Conservation (phyloP, 2,113 vertebrate species). For the Thinocorus orbignyianus region DNA sequence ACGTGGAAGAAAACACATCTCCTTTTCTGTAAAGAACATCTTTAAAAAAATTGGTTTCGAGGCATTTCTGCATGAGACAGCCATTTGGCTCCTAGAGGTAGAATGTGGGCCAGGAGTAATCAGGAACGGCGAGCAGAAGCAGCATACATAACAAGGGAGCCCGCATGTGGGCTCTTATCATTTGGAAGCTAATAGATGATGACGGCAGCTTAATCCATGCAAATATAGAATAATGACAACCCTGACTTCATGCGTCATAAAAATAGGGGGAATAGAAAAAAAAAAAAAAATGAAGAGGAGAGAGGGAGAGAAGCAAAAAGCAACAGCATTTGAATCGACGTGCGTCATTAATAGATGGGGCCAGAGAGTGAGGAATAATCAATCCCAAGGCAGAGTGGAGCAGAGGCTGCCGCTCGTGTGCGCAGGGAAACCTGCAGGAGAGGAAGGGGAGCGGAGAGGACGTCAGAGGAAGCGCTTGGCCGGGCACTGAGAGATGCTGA, state of each 20-base stretch:
- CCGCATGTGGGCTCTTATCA: slow-evolving; percentile 48
- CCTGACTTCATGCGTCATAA: slow-evolving; percentile 47
- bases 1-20: slow-evolving; percentile 3
- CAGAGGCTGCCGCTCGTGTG: rapidly evolving
- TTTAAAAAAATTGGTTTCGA: not conserved
- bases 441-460: not conserved
- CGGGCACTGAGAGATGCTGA: not conserved
- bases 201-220: slow-evolving; percentile 62
- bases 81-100: slow-evolving; percentile 17
- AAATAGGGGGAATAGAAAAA: not conserved
- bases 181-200: slow-evolving; percentile 58
- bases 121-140: slow-evolving; percentile 27
- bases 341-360: slow-evolving; percentile 36
- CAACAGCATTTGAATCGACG: not conserved
- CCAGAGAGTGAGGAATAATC: slow-evolving; percentile 30
- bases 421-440: not conserved
- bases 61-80: slow-evolving; percentile 37
- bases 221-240: slow-evolving; percentile 68
- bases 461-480: not conserved
- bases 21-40: not conserved
- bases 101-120: slow-evolving; percentile 48
- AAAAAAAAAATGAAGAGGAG: no score
- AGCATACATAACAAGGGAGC: slow-evolving; percentile 25
- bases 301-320: not conserved
- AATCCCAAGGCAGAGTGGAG: not conserved